Evolutionary conservation across 2,113 vertebrate genomes (phyloP).

Genomic region (Loxodonta africana): DNA sequence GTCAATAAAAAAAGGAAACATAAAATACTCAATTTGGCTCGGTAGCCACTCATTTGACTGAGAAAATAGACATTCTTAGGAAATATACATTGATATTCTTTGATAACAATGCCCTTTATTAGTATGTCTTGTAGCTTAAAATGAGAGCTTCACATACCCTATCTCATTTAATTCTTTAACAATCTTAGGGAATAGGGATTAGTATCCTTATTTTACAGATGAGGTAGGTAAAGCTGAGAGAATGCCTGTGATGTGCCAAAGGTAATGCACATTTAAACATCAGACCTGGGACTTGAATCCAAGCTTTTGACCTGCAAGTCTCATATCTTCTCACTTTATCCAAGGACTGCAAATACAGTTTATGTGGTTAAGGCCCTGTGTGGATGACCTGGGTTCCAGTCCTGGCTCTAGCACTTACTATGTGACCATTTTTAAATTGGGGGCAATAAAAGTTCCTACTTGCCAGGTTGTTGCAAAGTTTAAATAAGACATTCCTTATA

Average conservation of each 20-base stretch:
- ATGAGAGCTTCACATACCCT: neutral
- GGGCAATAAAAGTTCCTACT: neutral
- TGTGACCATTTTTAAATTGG: neutral
- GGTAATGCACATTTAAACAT: neutral
- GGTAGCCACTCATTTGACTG: neutral
- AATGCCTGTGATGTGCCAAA: neutral
- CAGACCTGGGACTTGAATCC: neutral
- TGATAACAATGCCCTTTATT: neutral
- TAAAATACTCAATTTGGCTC: neutral
- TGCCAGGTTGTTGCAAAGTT: neutral
- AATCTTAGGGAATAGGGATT: neutral
- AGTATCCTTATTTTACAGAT: neutral
- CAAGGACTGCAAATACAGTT: neutral
- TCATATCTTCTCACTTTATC: neutral
- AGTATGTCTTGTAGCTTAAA: neutral
- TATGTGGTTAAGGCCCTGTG: neutral
- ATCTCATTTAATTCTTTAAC: constrained; percentile 14
- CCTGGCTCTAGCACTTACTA: neutral
- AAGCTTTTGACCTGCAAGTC: neutral
- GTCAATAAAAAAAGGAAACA: neutral
- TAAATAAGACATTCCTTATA: neutral
- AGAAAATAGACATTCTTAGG: neutral
- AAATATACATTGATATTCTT: neutral
- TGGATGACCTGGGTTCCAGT: neutral
- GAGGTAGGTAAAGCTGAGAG: neutral